Percentiles rank a stretch among this genome's conserved stretches.
These are phyloP conservation scores for Siniperca undulata DNA, from an alignment of 2,797 vertebrate species.

Conservation along the genomic window DNA sequence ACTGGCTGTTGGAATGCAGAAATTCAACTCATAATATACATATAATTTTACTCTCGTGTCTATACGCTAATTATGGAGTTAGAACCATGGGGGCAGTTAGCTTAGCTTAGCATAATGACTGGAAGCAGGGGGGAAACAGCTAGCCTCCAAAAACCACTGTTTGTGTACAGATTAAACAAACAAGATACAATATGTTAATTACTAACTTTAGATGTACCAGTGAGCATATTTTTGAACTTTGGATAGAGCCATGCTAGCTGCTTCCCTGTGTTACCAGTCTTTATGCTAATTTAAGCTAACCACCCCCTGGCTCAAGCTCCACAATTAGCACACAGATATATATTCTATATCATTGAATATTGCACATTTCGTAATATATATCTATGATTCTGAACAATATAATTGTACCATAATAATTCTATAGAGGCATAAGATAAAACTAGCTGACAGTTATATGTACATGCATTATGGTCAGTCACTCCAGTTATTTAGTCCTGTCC, in stretches of 20 bases:
- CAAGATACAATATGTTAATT: too few relatives aligned
- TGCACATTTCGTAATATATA: neutral
- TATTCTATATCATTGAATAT: neutral
- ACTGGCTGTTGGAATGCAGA: conserved; percentile 5
- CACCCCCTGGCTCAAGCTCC: too few relatives aligned
- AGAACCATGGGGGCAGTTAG: neutral
- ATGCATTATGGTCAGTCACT: neutral
- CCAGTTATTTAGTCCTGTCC: neutral
- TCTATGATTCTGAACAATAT: neutral
- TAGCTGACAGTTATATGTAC: neutral
- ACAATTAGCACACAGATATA: neutral
- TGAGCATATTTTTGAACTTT: too few relatives aligned
- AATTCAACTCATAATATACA: neutral
- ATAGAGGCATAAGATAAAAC: neutral
- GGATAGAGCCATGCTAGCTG: too few relatives aligned
- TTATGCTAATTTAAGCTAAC: too few relatives aligned
- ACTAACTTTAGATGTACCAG: too few relatives aligned
- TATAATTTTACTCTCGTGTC: neutral
- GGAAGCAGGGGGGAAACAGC: too few relatives aligned
- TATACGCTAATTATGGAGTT: neutral
- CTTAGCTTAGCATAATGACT: neutral
- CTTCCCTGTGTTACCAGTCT: too few relatives aligned
- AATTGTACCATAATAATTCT: neutral
- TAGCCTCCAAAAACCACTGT: too few relatives aligned
- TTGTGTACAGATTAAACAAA: too few relatives aligned